phyloP scores from a whole-genome alignment of 2,888 invertebrate genomes.

The Dioctria rufipes region DNA sequence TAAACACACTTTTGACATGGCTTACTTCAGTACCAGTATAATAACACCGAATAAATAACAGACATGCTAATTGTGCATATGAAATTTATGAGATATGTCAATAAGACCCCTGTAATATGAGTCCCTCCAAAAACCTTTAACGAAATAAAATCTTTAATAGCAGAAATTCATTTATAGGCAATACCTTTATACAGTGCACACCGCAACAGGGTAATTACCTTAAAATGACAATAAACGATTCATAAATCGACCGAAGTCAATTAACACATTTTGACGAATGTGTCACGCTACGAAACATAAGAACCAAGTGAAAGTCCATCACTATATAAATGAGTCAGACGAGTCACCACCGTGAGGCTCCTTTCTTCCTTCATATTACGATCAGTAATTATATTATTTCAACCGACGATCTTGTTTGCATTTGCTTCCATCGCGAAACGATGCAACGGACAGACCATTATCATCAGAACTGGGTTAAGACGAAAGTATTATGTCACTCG shows the following conservation, averaged over 20 bases:
- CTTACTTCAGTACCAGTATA: too few relatives aligned
- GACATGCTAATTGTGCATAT: not conserved
- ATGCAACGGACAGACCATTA: not conserved
- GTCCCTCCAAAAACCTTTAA: not conserved
- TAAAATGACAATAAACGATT: conserved; percentile 51
- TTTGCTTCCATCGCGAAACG: not conserved
- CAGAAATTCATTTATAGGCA: not conserved
- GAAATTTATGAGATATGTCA: conserved; percentile 6
- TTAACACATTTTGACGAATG: conserved; percentile 54
- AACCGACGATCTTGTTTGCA: conserved; percentile 1
- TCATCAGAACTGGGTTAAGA: conserved; percentile 48
- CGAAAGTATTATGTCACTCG: conserved; percentile 46
- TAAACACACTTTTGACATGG: too few relatives aligned
- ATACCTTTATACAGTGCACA: conserved; percentile 21
- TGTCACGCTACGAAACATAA: conserved; percentile 39
- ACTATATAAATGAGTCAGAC: conserved; percentile 8
- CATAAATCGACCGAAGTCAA: conserved; percentile 52
- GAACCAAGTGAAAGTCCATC: conserved; percentile 51
- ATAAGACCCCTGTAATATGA: not conserved
- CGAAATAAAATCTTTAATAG: not conserved
- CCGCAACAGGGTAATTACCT: conserved; percentile 26
- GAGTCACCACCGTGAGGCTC: not conserved
- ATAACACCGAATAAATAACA: not conserved
- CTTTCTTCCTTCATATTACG: conserved; percentile 7
- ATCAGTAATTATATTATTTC: conserved; percentile 8